Conservation (phyloP, 2,888 invertebrate species). For the Gastracanthus pulcherrimus region DNA sequence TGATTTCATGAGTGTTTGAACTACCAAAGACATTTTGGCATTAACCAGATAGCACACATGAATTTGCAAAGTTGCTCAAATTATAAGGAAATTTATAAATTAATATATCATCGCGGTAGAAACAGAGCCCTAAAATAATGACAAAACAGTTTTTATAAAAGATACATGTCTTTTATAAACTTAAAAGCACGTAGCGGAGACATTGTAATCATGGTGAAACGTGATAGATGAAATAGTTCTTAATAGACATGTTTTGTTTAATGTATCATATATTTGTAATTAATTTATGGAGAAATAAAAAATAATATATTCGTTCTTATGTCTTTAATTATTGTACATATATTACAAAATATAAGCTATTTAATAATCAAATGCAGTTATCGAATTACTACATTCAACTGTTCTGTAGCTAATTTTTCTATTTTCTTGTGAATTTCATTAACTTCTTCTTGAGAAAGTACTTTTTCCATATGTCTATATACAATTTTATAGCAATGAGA, state of each 20-base stretch:
- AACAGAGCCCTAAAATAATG: conserved; percentile 23
- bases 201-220: conserved; percentile 65
- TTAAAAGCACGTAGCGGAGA: conserved; percentile 59
- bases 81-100: conserved; percentile 40
- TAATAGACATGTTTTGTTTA: conserved; percentile 68
- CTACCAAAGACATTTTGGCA: conserved; percentile 50
- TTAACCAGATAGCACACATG: conserved; percentile 22
- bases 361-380: conserved; percentile 42
- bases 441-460: conserved; percentile 92
- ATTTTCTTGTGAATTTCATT: conserved; percentile 90
- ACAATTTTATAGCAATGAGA: conserved; percentile 96
- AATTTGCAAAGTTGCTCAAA: conserved; percentile 40
- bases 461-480: conserved; percentile 95
- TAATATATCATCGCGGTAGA: conserved; percentile 15
- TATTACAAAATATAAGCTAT: conserved; percentile 17
- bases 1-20: conserved; percentile 32
- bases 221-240: conserved; percentile 66
- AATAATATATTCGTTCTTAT: conserved; percentile 70
- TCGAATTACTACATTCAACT: conserved; percentile 64
- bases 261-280: conserved; percentile 70
- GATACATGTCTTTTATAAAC: conserved; percentile 47
- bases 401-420: conserved; percentile 78
- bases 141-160: conserved; percentile 52
- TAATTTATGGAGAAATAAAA: conserved; percentile 71
- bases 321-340: conserved; percentile 40